Evolutionary conservation across 2,888 invertebrate genomes (phyloP), one percentile per base, ranked within the genome.

Genomic region (Dasypogon diadema): DNA sequence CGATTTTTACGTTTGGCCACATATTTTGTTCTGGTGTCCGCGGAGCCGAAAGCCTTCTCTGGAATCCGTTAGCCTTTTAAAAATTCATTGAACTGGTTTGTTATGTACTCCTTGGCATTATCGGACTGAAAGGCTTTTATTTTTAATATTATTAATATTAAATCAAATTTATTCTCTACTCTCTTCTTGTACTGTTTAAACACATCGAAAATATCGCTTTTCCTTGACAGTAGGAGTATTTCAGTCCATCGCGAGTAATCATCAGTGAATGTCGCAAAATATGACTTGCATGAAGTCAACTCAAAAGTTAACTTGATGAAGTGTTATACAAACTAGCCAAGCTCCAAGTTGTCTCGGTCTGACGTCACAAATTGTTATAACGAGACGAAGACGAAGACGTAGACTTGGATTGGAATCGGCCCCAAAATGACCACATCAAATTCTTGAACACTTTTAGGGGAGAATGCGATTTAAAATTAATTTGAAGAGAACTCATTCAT

Each of bases 261-360:
- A 70, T 79, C 79, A 8, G 77, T 78, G 42, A 79, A 79, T 24
- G 78, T 77, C 2, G 78, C 70, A 24, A 78, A 76, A 34, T 79
- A 79, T 63, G 3, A 74, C 22, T 22, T 68, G n/a, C n/a, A n/a
- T n/a, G n/a, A n/a, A n/a, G n/a, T n/a, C n/a, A n/a, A n/a, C n/a
- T n/a, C n/a, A n/a, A n/a, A n/a, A n/a, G n/a, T n/a, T n/a, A n/a
- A n/a, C n/a, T n/a, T n/a, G n/a, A n/a, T n/a, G n/a, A n/a, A n/a
- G n/a, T n/a, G n/a, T n/a, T n/a, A n/a, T n/a, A n/a, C n/a, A n/a
- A n/a, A n/a, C n/a, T n/a, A n/a, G n/a, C n/a, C n/a, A n/a, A n/a
- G n/a, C n/a, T n/a, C n/a, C n/a, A n/a, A n/a, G n/a, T n/a, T n/a
- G n/a, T n/a, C n/a, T n/a, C n/a, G n/a, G n/a, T n/a, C n/a, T n/a